phyloP scores from a whole-genome alignment of 2,113 vertebrate species.

The Pluvianellus socialis region DNA sequence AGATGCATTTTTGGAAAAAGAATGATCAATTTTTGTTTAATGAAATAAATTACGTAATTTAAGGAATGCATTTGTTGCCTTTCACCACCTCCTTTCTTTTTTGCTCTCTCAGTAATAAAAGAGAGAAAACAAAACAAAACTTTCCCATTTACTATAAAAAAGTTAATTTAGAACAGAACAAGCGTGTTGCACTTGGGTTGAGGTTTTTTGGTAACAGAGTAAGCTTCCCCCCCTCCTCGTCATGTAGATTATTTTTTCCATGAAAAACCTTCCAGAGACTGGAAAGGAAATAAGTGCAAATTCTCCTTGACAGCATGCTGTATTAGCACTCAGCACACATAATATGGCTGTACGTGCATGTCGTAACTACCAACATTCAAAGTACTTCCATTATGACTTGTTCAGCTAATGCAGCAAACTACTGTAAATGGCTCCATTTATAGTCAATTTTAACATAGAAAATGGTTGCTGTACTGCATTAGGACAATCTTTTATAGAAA shows the following conservation, averaged over 20 bases:
- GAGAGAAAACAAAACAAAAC: background rate
- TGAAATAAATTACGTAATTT: background rate
- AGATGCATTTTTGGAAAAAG: background rate
- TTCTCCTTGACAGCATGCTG: accelerated
- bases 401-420: background rate
- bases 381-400: background rate
- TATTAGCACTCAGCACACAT: background rate
- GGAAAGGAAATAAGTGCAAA: background rate
- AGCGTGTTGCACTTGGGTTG: background rate
- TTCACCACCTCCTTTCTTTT: background rate
- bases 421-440: background rate
- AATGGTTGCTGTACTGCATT: background rate
- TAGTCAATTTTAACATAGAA: background rate
- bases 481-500: background rate
- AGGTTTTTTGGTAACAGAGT: background rate
- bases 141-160: background rate
- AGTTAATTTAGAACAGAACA: background rate
- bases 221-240: background rate
- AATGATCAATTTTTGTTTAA: background rate
- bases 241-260: background rate
- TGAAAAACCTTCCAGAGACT: background rate
- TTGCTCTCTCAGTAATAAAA: background rate
- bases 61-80: background rate
- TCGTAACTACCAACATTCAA: background rate
- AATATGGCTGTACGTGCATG: accelerated